Conservation (phyloP, 2,113 vertebrate species). For the Desmodus rotundus region DNA sequence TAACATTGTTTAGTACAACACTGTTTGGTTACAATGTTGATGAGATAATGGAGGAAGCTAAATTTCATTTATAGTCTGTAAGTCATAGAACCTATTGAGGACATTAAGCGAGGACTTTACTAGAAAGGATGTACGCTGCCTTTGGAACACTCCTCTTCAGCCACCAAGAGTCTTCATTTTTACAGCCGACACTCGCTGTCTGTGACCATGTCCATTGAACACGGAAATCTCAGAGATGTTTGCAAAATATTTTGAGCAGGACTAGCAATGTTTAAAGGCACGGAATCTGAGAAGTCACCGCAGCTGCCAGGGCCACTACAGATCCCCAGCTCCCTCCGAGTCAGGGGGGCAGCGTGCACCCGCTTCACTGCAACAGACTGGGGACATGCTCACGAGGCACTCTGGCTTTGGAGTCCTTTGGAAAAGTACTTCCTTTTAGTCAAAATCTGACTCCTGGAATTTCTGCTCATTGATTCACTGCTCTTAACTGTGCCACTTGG, state of each 20-base stretch:
- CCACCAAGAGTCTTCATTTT: neutral
- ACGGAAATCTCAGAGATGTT: neutral
- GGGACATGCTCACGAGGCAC: neutral
- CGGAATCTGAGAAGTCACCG: neutral
- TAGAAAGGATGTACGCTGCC: neutral
- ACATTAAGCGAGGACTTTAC: neutral
- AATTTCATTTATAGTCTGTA: neutral
- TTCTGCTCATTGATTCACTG: neutral
- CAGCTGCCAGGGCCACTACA: too few species aligned
- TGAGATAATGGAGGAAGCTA: neutral
- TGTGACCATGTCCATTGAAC: neutral
- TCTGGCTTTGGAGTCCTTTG: neutral
- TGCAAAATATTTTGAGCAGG: neutral
- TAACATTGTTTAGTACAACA: neutral
- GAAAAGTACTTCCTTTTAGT: neutral
- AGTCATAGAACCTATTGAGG: neutral
- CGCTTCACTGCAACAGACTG: neutral
- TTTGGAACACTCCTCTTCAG: neutral
- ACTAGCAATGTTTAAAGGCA: neutral
- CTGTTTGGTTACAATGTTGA: neutral
- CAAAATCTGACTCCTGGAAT: neutral
- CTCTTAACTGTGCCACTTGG: neutral
- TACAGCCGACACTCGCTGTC: neutral
- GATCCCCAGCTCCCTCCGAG: neutral
- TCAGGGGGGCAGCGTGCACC: neutral